Evolutionary conservation across 2,113 vertebrate species (phyloP).

Genomic region (Tragulus kanchil): DNA sequence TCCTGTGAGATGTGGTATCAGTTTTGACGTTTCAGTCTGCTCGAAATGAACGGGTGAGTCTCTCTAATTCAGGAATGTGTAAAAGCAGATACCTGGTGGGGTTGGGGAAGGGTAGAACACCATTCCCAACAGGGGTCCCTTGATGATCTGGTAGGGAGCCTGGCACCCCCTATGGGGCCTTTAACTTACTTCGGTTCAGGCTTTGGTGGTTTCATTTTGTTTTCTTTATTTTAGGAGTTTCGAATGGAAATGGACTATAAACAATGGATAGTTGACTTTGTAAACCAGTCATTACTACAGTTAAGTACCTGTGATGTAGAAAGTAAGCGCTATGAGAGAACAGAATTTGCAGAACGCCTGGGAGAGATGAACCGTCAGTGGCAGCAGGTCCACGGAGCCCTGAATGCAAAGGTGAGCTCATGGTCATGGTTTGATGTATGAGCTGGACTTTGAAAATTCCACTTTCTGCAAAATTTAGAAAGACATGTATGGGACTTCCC

Average conservation of each 20-base stretch:
- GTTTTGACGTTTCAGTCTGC: not conserved
- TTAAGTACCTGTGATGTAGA: constrained; percentile 88
- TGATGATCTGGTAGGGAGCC: not conserved
- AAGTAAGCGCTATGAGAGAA: constrained; percentile 89
- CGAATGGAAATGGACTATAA: constrained; percentile 90
- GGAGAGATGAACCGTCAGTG: constrained; percentile 91
- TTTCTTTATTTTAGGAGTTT: constrained; percentile 86
- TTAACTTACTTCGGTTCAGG: not conserved
- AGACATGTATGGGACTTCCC: not conserved
- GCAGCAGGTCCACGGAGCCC: constrained; percentile 87
- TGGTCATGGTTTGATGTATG: not conserved
- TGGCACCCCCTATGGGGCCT: not conserved
- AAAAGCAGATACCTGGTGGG: not conserved
- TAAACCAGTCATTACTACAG: constrained; percentile 92
- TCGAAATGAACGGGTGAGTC: not conserved
- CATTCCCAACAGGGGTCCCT: not conserved
- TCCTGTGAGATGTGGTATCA: not conserved
- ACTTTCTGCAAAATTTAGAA: not conserved
- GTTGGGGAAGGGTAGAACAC: not conserved
- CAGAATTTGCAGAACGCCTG: constrained; percentile 92
- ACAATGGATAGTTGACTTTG: constrained; percentile 91
- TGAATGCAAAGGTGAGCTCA: constrained; percentile 90
- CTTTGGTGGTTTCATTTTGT: not conserved
- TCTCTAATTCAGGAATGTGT: not conserved
- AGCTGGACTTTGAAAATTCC: not conserved